These are phyloP conservation scores for Spialia ferax DNA, from an alignment of 2,888 invertebrate species.

Conservation along the genomic window DNA sequence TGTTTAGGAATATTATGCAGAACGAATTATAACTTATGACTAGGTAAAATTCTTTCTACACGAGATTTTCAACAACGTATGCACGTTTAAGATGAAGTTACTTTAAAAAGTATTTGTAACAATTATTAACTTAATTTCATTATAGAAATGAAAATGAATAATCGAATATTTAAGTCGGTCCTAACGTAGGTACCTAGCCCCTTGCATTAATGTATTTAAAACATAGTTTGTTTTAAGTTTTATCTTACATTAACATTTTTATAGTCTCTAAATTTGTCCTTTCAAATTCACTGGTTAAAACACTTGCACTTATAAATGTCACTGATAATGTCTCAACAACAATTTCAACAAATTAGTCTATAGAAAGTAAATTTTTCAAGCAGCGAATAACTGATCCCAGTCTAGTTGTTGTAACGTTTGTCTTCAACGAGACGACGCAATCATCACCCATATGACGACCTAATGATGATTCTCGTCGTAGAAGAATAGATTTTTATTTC, in stretches of 20 bases:
- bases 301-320: slow-evolving; percentile 67
- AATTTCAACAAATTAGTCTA: slow-evolving; percentile 78
- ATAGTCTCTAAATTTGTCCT: slow-evolving; percentile 40
- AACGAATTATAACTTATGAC: slow-evolving; percentile 82
- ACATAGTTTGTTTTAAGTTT: slow-evolving; percentile 40
- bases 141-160: slow-evolving; percentile 29
- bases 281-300: slow-evolving; percentile 49
- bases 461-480: not conserved
- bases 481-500: not conserved
- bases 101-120: slow-evolving; percentile 28
- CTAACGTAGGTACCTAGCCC: slow-evolving; percentile 42
- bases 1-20: slow-evolving; percentile 72
- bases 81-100: slow-evolving; percentile 51
- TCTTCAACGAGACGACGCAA: slow-evolving; percentile 40
- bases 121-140: slow-evolving; percentile 18
- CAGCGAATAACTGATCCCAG: slow-evolving; percentile 87
- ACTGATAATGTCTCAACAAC: slow-evolving; percentile 75
- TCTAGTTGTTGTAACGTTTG: slow-evolving; percentile 76
- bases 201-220: slow-evolving; percentile 41
- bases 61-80: slow-evolving; percentile 60
- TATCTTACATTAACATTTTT: slow-evolving; percentile 45
- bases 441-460: not conserved
- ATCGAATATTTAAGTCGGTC: slow-evolving; percentile 26
- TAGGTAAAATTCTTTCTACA: slow-evolving; percentile 82
- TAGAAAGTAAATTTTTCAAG: slow-evolving; percentile 80